Conservation (phyloP, 2,888 invertebrate genomes). For the Galerucella nymphaeae region DNA sequence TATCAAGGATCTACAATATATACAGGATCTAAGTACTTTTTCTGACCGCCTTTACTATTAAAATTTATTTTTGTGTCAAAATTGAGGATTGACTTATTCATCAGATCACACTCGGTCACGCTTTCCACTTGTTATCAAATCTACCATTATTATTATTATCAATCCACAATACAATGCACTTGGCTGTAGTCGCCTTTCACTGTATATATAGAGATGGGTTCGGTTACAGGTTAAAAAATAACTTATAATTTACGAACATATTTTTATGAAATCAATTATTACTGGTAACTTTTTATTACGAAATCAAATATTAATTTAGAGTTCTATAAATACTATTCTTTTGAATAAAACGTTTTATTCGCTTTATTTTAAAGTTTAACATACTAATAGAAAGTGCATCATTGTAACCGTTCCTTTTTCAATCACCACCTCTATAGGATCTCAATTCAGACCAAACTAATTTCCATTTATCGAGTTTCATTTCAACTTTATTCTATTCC, state of each 20-base stretch:
- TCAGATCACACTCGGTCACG: constrained; percentile 47
- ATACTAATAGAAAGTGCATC: background rate
- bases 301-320: no score
- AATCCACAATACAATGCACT: constrained; percentile 54
- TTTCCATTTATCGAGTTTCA: constrained; percentile 17
- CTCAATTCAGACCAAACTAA: constrained; percentile 6
- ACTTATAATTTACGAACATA: no score
- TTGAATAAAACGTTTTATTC: no score
- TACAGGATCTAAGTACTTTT: no score
- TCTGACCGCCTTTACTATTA: background rate
- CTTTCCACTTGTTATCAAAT: constrained; percentile 57
- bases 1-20: no score
- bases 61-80: no score
- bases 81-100: no score
- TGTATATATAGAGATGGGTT: constrained; percentile 34
- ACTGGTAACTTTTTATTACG: no score
- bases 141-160: constrained; percentile 50
- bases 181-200: constrained; percentile 50
- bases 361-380: no score
- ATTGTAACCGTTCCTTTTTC: background rate
- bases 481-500: constrained; percentile 15
- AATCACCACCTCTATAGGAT: constrained; percentile 18
- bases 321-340: no score
- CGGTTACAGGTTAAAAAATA: background rate
- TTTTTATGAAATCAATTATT: no score